A percentile compares a stretch with the other conserved stretches of the same genome.
Conservation (phyloP, 2,113 vertebrate genomes). For the Osmerus mordax region DNA sequence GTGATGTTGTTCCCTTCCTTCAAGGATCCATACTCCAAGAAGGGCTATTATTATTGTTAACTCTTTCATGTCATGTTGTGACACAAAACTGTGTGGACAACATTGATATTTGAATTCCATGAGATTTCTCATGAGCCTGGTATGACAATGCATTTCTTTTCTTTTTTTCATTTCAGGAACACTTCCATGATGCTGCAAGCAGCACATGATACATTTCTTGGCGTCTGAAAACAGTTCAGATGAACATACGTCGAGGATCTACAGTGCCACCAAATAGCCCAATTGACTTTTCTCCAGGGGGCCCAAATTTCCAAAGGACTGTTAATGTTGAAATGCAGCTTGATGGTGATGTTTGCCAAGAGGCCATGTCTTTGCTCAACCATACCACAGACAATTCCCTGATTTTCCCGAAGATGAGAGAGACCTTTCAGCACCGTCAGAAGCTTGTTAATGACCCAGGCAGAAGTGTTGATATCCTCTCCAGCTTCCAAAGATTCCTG, state of each 20-base stretch:
- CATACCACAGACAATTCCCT: constrained; percentile 19
- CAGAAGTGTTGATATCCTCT: constrained; percentile 27
- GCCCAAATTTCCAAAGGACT: constrained; percentile 30
- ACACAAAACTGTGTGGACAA: constrained; percentile 1
- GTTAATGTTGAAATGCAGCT: constrained; percentile 34
- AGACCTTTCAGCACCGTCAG: constrained; percentile 33
- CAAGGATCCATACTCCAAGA: constrained; percentile 45
- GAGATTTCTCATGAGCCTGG: too few species aligned
- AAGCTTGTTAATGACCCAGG: constrained; percentile 28
- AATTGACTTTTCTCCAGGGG: constrained; percentile 23
- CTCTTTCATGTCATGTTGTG: constrained; percentile 12
- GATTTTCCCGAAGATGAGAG: constrained; percentile 29
- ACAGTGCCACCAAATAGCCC: not conserved
- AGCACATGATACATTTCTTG: constrained; percentile 31
- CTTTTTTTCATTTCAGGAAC: constrained; percentile 31
- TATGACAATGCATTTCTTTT: too few species aligned
- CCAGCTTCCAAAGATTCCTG: constrained; percentile 31
- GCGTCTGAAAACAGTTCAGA: constrained; percentile 34
- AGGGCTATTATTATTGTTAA: constrained; percentile 26
- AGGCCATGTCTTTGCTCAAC: constrained; percentile 36
- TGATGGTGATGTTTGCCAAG: constrained; percentile 38
- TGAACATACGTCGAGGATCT: constrained; percentile 17
- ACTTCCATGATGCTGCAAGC: constrained; percentile 40
- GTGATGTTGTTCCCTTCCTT: constrained; percentile 42
- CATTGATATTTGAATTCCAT: constrained; percentile 4